phyloP scores from a whole-genome alignment of 2,888 invertebrate genomes.

The Morpho deidamia region DNA sequence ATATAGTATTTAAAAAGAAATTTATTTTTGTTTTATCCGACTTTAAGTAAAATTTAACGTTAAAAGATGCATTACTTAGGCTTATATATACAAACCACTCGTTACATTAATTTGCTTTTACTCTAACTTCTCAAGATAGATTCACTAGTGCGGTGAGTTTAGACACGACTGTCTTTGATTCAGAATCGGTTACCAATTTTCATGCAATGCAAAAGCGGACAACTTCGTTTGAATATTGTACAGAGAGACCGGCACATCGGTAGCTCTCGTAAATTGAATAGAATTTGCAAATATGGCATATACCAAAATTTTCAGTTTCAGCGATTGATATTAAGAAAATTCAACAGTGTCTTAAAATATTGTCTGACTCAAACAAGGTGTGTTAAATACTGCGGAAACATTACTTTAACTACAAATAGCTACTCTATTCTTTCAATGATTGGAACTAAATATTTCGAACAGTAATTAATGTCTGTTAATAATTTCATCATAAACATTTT shows the following conservation, averaged over 20 bases:
- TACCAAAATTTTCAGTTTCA: not conserved
- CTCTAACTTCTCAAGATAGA: not conserved
- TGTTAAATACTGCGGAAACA: too few species aligned
- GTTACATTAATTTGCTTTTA: not conserved
- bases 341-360: too few species aligned
- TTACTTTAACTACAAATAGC: too few species aligned
- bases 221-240: not conserved
- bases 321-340: not conserved
- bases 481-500: too few species aligned
- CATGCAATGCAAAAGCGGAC: not conserved
- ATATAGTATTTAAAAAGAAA: too few species aligned
- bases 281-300: not conserved
- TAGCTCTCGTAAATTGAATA: not conserved
- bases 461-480: too few species aligned
- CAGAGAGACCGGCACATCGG: not conserved
- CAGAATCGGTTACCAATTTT: not conserved
- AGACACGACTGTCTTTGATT: not conserved
- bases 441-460: too few species aligned
- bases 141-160: not conserved
- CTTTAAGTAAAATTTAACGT: too few species aligned
- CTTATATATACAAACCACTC: not conserved
- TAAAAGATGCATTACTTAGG: too few species aligned
- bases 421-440: too few species aligned
- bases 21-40: too few species aligned
- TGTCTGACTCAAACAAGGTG: too few species aligned